Evolutionary conservation across 2,797 vertebrate species (phyloP), one percentile per base, ranked within the genome.

Genomic region (Gorsachius magnificus): DNA sequence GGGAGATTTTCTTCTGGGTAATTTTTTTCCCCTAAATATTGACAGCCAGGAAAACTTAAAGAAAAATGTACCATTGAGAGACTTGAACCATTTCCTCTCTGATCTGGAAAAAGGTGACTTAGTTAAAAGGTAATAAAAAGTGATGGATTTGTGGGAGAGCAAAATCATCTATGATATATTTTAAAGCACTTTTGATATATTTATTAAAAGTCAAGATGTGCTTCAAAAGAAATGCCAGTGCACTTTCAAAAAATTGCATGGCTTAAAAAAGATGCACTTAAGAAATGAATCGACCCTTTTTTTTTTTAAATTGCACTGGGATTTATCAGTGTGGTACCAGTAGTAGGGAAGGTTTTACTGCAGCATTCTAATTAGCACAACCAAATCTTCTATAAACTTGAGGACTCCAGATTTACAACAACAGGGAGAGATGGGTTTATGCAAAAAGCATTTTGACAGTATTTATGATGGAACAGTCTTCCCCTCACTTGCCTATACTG

Each of bases 161-260:
- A 87, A 85, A 96, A 91, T 94, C 68, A 94, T 64, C 84, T 48
- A 29, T 26, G 83, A 93, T 66, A 13, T 31, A 43, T 93, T 90
- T 96, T 85, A 96, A 94, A 94, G 81, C 43, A 93, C 82, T 95
- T 94, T 63, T 85, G 74, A 91, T 93, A 81, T 56, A 83, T 94
- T 91, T 97, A 93, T 91, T 82, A 97, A 89, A 97, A 96, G 92
- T 94, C 89, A 97, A 96, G 91, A 96, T 91, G 94, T 91, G 82
- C 88, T 96, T 96, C 84, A 95, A 79, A 93, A 93, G 63, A 93
- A 95, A 96, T 95, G 81, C 70, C 89, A 89, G 65, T 28, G 50
- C 81, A 54, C 57, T 82, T 92, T 33, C 22, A 68, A 89, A 87
- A 89, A 91, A 81, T 33, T 58, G 50, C 69, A n/a, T 18, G 83